Evolutionary conservation across 2,113 vertebrate species (phyloP).

Genomic region (Cynopterus brachyotis): DNA sequence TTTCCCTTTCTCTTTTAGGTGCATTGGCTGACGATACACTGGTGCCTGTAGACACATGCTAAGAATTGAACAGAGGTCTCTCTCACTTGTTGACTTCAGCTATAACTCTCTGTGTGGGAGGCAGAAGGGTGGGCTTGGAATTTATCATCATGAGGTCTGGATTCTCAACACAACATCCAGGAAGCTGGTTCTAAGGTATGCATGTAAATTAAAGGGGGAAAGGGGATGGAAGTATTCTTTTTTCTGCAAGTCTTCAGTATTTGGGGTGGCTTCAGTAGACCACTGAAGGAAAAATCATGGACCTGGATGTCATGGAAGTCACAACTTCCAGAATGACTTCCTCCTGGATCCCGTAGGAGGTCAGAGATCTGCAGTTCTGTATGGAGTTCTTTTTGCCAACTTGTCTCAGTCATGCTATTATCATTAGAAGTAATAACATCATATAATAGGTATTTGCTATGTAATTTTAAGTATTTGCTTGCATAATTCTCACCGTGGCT

Average conservation of each 20-base stretch:
- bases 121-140: neutral
- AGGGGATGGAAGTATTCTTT: neutral
- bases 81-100: neutral
- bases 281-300: neutral
- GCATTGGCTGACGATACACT: neutral
- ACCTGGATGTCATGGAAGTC: neutral
- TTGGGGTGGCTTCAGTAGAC: neutral
- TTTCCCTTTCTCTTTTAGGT: neutral
- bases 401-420: neutral
- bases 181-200: neutral
- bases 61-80: neutral
- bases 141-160: neutral
- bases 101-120: neutral
- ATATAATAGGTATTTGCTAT: neutral
- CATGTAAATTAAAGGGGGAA: neutral
- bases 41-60: neutral
- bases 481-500: neutral
- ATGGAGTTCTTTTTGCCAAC: neutral
- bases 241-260: neutral
- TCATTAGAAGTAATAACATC: neutral
- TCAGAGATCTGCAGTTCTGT: neutral
- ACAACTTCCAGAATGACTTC: neutral
- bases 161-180: neutral
- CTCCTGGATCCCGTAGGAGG: accelerated
- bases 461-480: neutral